phyloP scores from a whole-genome alignment of 2,797 vertebrate species.

The Chromis chromis region DNA sequence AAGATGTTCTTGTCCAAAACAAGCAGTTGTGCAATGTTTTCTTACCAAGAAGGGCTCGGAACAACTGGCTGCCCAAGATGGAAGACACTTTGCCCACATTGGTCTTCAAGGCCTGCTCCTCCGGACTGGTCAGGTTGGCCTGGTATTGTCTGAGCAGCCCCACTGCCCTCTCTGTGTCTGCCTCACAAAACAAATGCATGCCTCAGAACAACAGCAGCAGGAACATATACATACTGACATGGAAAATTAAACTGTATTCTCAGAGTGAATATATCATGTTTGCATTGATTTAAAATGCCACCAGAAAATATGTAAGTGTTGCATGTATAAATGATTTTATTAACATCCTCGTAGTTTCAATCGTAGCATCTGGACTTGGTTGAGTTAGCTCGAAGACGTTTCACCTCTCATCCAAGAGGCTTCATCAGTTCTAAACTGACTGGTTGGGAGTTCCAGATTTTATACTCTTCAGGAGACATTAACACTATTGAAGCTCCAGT shows the following conservation, averaged over 20 bases:
- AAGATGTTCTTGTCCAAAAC: conserved; percentile 32
- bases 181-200: conserved; percentile 49
- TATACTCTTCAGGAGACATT: too few relatives aligned
- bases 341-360: too few relatives aligned
- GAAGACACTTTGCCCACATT: conserved; percentile 87
- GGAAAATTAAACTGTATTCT: background rate
- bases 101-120: conserved; percentile 88
- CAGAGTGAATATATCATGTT: background rate
- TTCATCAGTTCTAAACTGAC: too few relatives aligned
- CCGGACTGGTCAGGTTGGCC: conserved; percentile 86
- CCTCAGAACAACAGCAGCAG: conserved; percentile 45
- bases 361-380: too few relatives aligned
- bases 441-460: too few relatives aligned
- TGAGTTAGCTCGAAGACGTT: too few relatives aligned
- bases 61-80: conserved; percentile 86
- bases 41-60: conserved; percentile 89
- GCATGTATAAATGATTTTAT: background rate
- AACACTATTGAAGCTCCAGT: too few relatives aligned
- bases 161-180: conserved; percentile 90
- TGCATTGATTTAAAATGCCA: background rate
- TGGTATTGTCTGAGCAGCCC: conserved; percentile 90
- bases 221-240: background rate
- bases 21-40: conserved; percentile 18
- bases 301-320: background rate
- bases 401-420: too few relatives aligned